Base-by-base conservation (phyloP, 2,797 vertebrate genomes). In the Thunnus albacares region DNA sequence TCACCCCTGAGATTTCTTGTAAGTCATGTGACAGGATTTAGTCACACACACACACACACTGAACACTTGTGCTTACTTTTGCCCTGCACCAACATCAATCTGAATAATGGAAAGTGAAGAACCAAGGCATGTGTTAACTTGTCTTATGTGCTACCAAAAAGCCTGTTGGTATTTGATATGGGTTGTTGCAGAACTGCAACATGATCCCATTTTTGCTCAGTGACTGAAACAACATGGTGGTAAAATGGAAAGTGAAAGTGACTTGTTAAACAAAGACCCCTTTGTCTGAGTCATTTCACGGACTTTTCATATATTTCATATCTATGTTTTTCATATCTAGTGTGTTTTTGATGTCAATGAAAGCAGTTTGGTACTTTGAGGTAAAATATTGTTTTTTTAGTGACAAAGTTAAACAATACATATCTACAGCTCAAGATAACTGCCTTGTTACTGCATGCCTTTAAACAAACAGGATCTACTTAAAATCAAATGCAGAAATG, bases 211-310 rank as follows among this genome's bases (percentile, higher is more conserved):
- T 61, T 38, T 63, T 10, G 1, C 20, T 22, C 13, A 12, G 12
- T 12, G 2, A 10, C 45, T 28, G 7, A 63, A 2, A 45, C 20
- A 61, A 62, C 51, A 60, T 28, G 2, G 11, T n/a, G 11, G 49
- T 82, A 10, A 84, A 18, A 72, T 28, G 10, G 58, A 92, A 94
- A 93, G 89, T 76, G 87, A 93, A 91, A 90, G 83, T 68, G 72
- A 78, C 38, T 7, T 59, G 47, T 43, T 53, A 2, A 66, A 83
- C 69, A 86, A 62, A 0, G 3, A 1, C 0, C 0, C 26, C 75
- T 73, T 86, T 89, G 71, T 79, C 17, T 0, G 0, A 5, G 0
- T 10, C 14, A 4, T 5, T n/a, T 15, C 6, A 24, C 59, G 33
- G 57, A 62, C 58, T 79, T 87, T 80, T 30, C 57, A 13, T 11